Base-by-base conservation (phyloP, 1,140 invertebrate genomes). In the Drosophila tropicalis region DNA sequence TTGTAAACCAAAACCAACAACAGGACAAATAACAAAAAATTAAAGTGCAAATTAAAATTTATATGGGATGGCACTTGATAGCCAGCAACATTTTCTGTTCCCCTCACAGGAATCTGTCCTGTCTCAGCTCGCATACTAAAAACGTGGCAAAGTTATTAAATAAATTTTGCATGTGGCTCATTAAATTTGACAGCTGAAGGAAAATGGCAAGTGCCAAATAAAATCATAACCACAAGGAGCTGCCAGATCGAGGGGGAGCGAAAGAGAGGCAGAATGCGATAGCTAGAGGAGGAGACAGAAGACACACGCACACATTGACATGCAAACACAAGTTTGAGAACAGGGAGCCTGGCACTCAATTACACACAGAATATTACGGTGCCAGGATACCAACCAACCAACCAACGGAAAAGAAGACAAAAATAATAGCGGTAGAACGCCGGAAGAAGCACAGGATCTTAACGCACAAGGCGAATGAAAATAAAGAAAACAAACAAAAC, bases 111-210 rank as follows among this genome's bases (percentile, higher is more conserved):
- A 2, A 9, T 36, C 55, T 76, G 75, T 76, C 76, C 71, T 76
- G 62, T 22, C 60, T 32, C 58, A 70, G 72, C 83, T 36, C 34
- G 10, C 71, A 83, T 79, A 41, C 58, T 32, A 41, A 47, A 81
- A 79, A 76, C 64, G 62, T 44, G 66, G 71, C 71, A 66, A 87
- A 67, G 76, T 83, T 79, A 83, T 87, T 83, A 89, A 89, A 87
- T 89, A 89, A 89, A 87, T 89, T 73, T 87, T 87, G 67, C 65
- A 87, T 89, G 84, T 47, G 72, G 64, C 80, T 89, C 84, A 87
- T 87, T 87, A 79, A 87, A 83, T 69, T 62, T 63, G 72, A 63
- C 79, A 77, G 75, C 36, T 36, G 36, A 34, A 41, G 68, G 61
- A 67, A 41, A 60, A 57, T 41, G 63, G 62, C 12, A 58, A 34